These are phyloP conservation scores for Timema cristinae DNA, from an alignment of 2,888 invertebrate genomes.

Conservation along the genomic window DNA sequence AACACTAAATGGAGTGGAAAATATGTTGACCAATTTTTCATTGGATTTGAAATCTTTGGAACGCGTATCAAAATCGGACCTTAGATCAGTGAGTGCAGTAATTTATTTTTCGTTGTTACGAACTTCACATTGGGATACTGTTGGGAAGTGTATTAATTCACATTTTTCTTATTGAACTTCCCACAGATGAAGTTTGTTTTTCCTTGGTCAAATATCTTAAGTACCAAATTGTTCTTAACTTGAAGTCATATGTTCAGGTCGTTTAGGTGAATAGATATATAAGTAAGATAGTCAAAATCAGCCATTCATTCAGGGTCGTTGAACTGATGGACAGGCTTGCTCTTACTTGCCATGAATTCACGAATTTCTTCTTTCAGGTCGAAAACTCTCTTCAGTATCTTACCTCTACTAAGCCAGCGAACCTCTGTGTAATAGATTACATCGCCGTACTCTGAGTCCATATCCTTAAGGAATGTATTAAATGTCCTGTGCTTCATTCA, in stretches of 20 bases:
- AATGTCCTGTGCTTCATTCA: conserved; percentile 3
- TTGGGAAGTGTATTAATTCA: not conserved
- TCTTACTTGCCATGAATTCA: conserved; percentile 8
- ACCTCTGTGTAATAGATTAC: conserved; percentile 10
- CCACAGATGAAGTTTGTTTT: not conserved
- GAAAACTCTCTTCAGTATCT: conserved; percentile 1
- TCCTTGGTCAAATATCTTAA: not conserved
- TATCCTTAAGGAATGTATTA: not conserved
- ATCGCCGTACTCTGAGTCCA: conserved; percentile 11
- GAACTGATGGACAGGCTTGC: not conserved
- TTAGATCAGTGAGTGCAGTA: not conserved
- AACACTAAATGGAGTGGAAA: conserved; percentile 7
- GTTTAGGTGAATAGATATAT: no score
- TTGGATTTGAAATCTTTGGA: conserved; percentile 5
- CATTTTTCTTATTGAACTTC: not conserved
- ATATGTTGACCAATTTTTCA: not conserved
- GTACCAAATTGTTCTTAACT: not conserved
- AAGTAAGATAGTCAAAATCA: not conserved
- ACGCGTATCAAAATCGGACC: conserved; percentile 7
- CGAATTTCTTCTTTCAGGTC: conserved; percentile 11
- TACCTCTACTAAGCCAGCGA: conserved; percentile 13
- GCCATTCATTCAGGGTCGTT: not conserved
- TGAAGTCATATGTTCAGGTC: not conserved
- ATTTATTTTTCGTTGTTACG: conserved; percentile 4
- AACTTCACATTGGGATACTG: not conserved